phyloP scores from a whole-genome alignment of 2,113 vertebrate species.

The Catharus minimus region DNA sequence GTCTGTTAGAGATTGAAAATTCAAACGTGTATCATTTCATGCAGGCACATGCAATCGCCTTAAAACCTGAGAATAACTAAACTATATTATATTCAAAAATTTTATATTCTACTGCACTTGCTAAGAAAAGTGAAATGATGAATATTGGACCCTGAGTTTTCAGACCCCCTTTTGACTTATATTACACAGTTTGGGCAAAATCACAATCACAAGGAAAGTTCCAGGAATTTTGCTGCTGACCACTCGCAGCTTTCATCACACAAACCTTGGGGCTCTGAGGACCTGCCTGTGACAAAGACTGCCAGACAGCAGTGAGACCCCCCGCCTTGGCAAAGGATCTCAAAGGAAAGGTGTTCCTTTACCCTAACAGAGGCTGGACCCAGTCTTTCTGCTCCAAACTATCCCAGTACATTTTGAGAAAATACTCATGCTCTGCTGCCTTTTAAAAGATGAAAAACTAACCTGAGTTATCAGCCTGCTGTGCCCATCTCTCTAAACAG shows the following conservation, averaged over 20 bases:
- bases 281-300: not conserved
- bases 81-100: not conserved
- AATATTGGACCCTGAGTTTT: not conserved
- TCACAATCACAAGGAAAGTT: not conserved
- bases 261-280: not conserved
- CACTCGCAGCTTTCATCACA: not conserved
- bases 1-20: conserved; percentile 16
- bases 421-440: not conserved
- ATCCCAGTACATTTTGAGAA: not conserved
- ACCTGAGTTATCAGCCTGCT: not conserved
- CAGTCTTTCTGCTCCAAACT: not conserved
- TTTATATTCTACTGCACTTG: not conserved
- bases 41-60: not conserved
- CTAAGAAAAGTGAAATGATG: not conserved
- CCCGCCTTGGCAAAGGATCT: not conserved
- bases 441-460: not conserved
- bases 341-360: not conserved
- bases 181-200: not conserved
- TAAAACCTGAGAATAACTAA: not conserved
- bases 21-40: not conserved
- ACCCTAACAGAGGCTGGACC: not conserved
- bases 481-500: not conserved
- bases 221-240: not conserved
- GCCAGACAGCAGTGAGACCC: not conserved
- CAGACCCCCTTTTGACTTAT: not conserved